phyloP scores from a whole-genome alignment of 2,888 invertebrate genomes.

The Acronicta alni region DNA sequence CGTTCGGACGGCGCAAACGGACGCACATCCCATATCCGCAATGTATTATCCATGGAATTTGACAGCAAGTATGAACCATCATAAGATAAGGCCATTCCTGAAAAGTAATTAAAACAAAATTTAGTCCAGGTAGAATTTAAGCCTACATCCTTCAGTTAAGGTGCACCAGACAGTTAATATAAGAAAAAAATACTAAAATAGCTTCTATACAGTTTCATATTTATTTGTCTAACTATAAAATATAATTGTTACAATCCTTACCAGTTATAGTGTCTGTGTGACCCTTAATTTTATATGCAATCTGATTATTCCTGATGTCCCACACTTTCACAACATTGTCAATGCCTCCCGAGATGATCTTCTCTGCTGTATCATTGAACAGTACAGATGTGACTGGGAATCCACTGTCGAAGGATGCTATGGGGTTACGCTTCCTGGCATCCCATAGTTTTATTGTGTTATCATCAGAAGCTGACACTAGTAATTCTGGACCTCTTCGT shows the following conservation, averaged over 20 bases:
- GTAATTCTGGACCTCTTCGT: conserved; percentile 95
- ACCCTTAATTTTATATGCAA: conserved; percentile 95
- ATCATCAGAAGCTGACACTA: conserved; percentile 98
- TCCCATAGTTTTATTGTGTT: conserved; percentile 98
- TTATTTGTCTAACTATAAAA: too few species aligned
- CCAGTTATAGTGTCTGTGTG: conserved; percentile 98
- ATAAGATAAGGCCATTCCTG: conserved; percentile 93
- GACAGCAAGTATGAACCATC: conserved; percentile 97
- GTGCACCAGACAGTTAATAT: too few species aligned
- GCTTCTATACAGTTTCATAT: conserved; percentile 37
- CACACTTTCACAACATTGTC: conserved; percentile 99
- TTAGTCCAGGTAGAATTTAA: too few species aligned
- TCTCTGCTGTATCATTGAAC: conserved; percentile 98
- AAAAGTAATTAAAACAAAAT: neutral
- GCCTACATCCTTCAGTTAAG: too few species aligned
- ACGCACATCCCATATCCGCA: conserved; percentile 98
- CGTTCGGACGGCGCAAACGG: conserved; percentile 98
- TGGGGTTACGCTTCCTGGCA: conserved; percentile 94
- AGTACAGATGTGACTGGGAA: conserved; percentile 96
- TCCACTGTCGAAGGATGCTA: conserved; percentile 92
- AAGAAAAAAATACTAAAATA: too few species aligned
- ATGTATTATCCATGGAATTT: conserved; percentile 98
- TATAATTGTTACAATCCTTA: too few species aligned
- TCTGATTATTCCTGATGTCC: conserved; percentile 97
- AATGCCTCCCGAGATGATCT: conserved; percentile 97